Evolutionary conservation across 2,888 invertebrate species (phyloP), one percentile per base, ranked within the genome.

Genomic region (Phyto melanocephala): DNA sequence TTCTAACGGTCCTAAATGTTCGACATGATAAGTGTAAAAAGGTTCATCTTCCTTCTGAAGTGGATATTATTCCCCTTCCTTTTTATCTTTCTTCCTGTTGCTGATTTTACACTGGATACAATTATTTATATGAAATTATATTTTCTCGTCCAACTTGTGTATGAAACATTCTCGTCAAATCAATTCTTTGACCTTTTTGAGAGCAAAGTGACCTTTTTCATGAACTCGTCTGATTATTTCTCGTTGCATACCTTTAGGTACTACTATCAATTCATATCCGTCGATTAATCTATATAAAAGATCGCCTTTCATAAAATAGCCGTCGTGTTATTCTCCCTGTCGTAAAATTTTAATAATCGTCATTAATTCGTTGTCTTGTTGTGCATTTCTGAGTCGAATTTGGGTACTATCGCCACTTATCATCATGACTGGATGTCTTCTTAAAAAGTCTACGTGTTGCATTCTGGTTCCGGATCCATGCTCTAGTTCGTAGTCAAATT

Each of bases 401-500:
- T n/a, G 40, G 58, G 75, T 86, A 52, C 63, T 22, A 8, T 81
- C 68, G 24, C 71, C 70, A 6, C 2, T 52, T 33, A 82, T 67
- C 0, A 13, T 67, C 82, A 82, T 82, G 1, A 82, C 33, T 76
- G 78, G 20, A 76, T 85, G 62, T 82, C 85, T 4, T 62, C 84
- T 75, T 62, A 86, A 17, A 70, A 83, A 56, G n/a, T 79, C 65
- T 6, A 78, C 80, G 10, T 81, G 79, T 15, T 60, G 52, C 76
- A 80, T 84, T 33, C 72, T 60, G 1, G 62, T 58, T 0, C 85
- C 85, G 22, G 84, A 52, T 20, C 86, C 50, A 60, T 86, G 85
- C 37, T 85, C 84, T 10, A 84, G 80, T 11, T 58, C 74, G 37
- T 83, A 86, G 35, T 85, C 77, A 20, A 72, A 86, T n/a, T 87